Percentiles rank a stretch among this genome's conserved stretches.
phyloP scores from a whole-genome alignment of 2,113 vertebrate species.

The Anguilla japonica region DNA sequence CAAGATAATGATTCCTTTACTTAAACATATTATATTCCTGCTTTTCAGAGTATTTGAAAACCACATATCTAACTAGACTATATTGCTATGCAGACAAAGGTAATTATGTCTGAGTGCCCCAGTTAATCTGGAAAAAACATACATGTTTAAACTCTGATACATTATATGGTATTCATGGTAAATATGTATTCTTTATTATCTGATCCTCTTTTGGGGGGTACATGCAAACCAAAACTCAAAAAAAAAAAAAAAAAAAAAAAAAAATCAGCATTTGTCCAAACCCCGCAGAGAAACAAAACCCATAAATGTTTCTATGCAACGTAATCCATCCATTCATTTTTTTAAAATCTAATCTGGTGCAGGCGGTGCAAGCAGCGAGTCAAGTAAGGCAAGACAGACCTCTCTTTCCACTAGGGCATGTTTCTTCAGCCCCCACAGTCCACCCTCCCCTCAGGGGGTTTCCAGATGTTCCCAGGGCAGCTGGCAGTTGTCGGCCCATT shows the following conservation, averaged over 20 bases:
- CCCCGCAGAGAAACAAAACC: not conserved
- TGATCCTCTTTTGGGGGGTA: not conserved
- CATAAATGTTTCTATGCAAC: not conserved
- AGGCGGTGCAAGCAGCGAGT: not conserved
- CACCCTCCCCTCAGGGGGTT: not conserved
- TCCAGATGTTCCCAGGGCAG: conserved; percentile 30
- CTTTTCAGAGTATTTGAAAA: not conserved
- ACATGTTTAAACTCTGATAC: no score
- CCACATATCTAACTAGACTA: not conserved
- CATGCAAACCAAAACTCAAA: not conserved
- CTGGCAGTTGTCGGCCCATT: conserved; percentile 8
- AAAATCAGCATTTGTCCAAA: not conserved
- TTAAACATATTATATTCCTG: not conserved
- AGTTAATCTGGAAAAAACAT: no score
- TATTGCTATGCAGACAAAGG: not conserved
- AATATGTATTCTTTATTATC: not conserved
- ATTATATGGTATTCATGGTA: not conserved
- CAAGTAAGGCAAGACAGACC: not conserved
- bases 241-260: not conserved
- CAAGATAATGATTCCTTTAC: not conserved
- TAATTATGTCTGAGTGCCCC: not conserved
- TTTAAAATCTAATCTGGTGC: not conserved
- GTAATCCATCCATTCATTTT: not conserved
- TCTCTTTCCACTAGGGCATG: not conserved
- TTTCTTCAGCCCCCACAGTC: not conserved